Evolutionary conservation across 2,113 vertebrate genomes (phyloP).

Genomic region (Cygnus buccinator): DNA sequence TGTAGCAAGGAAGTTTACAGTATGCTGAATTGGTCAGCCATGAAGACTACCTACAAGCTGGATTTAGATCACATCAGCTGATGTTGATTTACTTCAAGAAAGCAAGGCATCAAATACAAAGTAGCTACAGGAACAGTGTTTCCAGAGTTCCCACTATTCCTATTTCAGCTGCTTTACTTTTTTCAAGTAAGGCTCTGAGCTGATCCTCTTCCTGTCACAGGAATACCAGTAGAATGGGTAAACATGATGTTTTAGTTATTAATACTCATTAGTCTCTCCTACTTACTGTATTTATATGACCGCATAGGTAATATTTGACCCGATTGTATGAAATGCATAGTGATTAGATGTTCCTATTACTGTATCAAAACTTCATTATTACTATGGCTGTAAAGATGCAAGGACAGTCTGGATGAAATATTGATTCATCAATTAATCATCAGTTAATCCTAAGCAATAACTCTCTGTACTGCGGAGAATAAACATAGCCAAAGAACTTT

Average conservation of each 20-base stretch:
- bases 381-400: neutral
- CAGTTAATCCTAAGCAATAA: slow-evolving; percentile 1
- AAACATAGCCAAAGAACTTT: neutral
- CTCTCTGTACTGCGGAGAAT: neutral
- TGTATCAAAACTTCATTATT: slow-evolving; percentile 1
- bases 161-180: neutral
- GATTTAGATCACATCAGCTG: slow-evolving; percentile 1
- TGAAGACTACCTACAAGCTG: neutral
- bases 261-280: neutral
- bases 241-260: neutral
- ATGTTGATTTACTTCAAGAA: neutral
- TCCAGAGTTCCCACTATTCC: neutral
- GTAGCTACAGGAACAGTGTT: neutral
- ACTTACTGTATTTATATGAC: neutral
- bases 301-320: neutral
- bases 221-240: neutral
- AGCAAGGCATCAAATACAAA: neutral
- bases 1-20: neutral
- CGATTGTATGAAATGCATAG: neutral
- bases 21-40: neutral
- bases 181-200: neutral
- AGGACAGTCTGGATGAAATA: neutral
- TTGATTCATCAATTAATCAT: slow-evolving; percentile 22
- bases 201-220: neutral
- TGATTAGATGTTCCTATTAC: neutral